Conservation (phyloP, 2,888 invertebrate species). For the Drosophila nr. fundita region DNA sequence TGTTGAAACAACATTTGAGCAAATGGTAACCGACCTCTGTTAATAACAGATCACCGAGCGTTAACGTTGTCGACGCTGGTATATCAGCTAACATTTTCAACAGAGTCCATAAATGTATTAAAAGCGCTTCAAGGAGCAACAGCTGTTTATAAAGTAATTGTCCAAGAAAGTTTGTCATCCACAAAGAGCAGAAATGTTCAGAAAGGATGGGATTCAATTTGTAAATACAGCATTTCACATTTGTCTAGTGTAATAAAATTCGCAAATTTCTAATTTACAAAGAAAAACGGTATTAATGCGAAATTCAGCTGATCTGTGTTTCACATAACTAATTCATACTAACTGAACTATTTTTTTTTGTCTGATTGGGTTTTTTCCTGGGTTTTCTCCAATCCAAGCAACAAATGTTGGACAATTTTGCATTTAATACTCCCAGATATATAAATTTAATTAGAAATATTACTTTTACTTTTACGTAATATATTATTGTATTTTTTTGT, state of each 20-base stretch:
- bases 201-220: slow-evolving; percentile 48
- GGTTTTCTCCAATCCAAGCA: no score
- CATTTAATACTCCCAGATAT: no score
- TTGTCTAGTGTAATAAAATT: slow-evolving; percentile 60
- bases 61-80: not conserved
- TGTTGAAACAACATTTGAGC: not conserved
- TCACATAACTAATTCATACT: no score
- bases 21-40: not conserved
- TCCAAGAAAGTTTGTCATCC: slow-evolving; percentile 61
- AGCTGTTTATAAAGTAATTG: slow-evolving; percentile 68
- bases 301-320: slow-evolving; percentile 7
- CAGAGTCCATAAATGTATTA: not conserved
- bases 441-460: no score
- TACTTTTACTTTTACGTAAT: no score
- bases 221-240: not conserved
- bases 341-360: no score
- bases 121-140: slow-evolving; percentile 16
- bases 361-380: no score
- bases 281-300: slow-evolving; percentile 3
- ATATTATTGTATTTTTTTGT: no score
- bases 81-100: slow-evolving; percentile 19
- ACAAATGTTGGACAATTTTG: no score
- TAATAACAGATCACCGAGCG: not conserved
- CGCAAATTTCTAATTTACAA: not conserved
- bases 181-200: slow-evolving; percentile 22